These are phyloP conservation scores for Scaptomyza flava DNA, from an alignment of 2,888 invertebrate species.

Conservation along the genomic window DNA sequence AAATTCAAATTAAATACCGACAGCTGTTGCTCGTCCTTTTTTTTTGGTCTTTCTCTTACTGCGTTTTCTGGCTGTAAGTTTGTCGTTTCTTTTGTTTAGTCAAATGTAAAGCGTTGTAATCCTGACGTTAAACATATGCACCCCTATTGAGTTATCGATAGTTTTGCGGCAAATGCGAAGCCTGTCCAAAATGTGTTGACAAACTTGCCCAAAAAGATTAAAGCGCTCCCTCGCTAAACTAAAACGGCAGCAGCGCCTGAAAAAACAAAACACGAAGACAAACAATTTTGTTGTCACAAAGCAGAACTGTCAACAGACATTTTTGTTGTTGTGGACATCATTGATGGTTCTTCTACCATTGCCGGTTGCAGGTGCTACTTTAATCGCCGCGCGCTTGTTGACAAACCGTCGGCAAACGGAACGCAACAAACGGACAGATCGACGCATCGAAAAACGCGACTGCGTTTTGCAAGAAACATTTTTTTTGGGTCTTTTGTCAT, in stretches of 20 bases:
- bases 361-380: conserved; percentile 68
- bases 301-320: conserved; percentile 69
- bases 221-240: conserved; percentile 3
- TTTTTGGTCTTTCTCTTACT: too few species aligned
- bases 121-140: conserved; percentile 46
- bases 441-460: conserved; percentile 7
- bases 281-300: conserved; percentile 77
- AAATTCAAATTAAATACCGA: conserved; percentile 68
- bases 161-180: conserved; percentile 57
- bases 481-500: too few species aligned
- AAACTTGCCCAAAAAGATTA: conserved; percentile 66
- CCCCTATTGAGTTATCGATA: conserved; percentile 58
- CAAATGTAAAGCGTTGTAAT: conserved; percentile 49
- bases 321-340: conserved; percentile 15
- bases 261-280: conserved; percentile 55
- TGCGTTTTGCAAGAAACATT: conserved; percentile 44
- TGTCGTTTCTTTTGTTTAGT: neutral
- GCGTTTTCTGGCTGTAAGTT: too few species aligned
- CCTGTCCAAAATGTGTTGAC: conserved; percentile 68
- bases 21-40: conserved; percentile 31
- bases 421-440: neutral
- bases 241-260: neutral
- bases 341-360: conserved; percentile 40
- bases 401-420: conserved; percentile 44
- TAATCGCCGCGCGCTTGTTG: conserved; percentile 76